Evolutionary conservation across 1,140 invertebrate genomes (phyloP).

Genomic region (Arctopsyche grandis): DNA sequence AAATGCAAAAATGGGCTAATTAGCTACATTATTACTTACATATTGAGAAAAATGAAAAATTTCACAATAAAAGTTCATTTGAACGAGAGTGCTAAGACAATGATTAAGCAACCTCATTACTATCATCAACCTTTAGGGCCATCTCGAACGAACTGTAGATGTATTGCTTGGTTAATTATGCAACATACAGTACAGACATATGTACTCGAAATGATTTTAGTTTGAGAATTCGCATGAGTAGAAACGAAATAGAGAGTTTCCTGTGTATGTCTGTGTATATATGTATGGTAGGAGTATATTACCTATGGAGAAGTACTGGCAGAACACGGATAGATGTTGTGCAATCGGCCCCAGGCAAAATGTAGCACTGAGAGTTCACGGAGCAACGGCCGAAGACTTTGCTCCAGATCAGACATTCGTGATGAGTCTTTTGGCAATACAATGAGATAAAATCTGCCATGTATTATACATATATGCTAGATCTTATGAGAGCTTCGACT

Average conservation of each 20-base stretch:
- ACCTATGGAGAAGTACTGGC: not conserved
- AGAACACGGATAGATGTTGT: slow-evolving; percentile 9
- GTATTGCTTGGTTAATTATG: too few species aligned
- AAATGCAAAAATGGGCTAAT: slow-evolving; percentile 9
- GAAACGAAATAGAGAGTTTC: slow-evolving; percentile 29
- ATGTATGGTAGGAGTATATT: too few species aligned
- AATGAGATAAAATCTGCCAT: too few species aligned
- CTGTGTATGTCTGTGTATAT: not conserved
- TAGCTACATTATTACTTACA: not conserved
- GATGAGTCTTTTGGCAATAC: slow-evolving; percentile 3
- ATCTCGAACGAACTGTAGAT: not conserved
- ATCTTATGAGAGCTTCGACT: too few species aligned
- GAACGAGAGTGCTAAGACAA: not conserved
- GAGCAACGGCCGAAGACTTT: slow-evolving; percentile 16
- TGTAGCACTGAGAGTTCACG: slow-evolving; percentile 5
- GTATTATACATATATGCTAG: too few species aligned
- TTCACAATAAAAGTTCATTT: not conserved
- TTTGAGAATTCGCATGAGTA: too few species aligned
- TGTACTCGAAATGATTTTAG: too few species aligned
- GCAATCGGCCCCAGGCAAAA: slow-evolving; percentile 19
- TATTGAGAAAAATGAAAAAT: not conserved
- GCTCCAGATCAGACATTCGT: slow-evolving; percentile 18
- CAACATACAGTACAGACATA: not conserved
- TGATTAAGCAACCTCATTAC: not conserved
- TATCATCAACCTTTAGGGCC: not conserved